These are phyloP conservation scores for Raja brachyura DNA, from an alignment of 2,113 vertebrate genomes.

Conservation along the genomic window DNA sequence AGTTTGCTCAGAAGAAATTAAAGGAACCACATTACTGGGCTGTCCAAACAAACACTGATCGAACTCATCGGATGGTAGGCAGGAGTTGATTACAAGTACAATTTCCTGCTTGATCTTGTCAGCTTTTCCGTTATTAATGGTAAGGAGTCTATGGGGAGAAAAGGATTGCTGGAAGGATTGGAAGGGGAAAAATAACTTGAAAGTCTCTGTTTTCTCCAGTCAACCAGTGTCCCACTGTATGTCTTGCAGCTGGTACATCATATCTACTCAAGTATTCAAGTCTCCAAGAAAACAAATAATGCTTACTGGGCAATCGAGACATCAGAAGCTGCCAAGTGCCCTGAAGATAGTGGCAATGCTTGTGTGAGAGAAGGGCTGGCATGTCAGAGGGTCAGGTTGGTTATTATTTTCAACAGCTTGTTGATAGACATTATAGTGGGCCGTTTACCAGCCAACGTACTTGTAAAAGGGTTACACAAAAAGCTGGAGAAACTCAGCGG, in stretches of 20 bases:
- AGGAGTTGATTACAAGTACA: background rate
- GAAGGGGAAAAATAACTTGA: too few relatives aligned
- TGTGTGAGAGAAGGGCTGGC: background rate
- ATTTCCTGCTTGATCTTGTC: background rate
- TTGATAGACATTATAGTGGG: background rate
- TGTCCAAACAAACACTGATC: background rate
- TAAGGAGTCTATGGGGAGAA: background rate
- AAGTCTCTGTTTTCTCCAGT: background rate
- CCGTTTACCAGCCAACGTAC: background rate
- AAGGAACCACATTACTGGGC: background rate
- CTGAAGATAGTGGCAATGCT: background rate
- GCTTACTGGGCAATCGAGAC: background rate
- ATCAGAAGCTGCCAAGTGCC: background rate
- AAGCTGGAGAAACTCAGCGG: too few relatives aligned
- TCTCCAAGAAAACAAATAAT: background rate
- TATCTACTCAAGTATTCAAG: background rate
- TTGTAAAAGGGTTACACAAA: too few relatives aligned
- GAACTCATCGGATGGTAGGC: background rate
- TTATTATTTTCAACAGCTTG: background rate
- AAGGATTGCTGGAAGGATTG: too few relatives aligned
- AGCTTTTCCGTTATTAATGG: background rate
- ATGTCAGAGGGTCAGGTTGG: background rate
- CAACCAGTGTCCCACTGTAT: background rate
- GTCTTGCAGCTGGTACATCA: background rate
- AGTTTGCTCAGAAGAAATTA: background rate